Percentiles rank a stretch among this genome's conserved stretches.
These are phyloP conservation scores for Lepidurus apus DNA, from an alignment of 1,140 invertebrate species.

Conservation along the genomic window DNA sequence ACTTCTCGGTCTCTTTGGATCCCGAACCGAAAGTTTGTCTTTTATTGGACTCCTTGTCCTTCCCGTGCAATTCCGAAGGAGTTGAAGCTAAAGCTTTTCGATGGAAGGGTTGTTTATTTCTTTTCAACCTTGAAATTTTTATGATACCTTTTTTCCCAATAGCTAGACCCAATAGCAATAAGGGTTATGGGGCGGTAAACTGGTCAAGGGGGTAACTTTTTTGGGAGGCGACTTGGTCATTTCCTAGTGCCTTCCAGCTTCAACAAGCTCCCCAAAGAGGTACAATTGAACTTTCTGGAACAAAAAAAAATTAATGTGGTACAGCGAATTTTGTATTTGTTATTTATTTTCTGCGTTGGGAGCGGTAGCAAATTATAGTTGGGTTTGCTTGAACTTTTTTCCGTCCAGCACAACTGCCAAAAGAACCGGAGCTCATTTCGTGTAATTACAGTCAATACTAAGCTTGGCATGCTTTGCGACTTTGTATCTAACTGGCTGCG, in stretches of 20 bases:
- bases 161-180: background rate
- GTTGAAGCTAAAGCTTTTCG: background rate
- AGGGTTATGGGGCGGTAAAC: background rate
- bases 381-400: background rate
- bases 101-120: conserved; percentile 11
- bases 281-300: too few relatives aligned
- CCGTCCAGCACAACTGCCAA: background rate
- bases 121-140: background rate
- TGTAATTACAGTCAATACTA: background rate
- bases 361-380: too few relatives aligned
- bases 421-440: background rate
- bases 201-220: too few relatives aligned
- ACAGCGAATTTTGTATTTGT: too few relatives aligned
- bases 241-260: too few relatives aligned
- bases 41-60: conserved; percentile 6
- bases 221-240: too few relatives aligned
- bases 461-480: background rate
- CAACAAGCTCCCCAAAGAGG: too few relatives aligned
- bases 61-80: background rate
- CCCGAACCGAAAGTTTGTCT: background rate
- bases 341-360: too few relatives aligned
- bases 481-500: background rate
- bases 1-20: background rate
- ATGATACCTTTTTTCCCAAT: background rate
- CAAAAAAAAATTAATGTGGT: too few relatives aligned